These are phyloP conservation scores for Arge pagana DNA, from an alignment of 2,888 invertebrate genomes.

Conservation along the genomic window DNA sequence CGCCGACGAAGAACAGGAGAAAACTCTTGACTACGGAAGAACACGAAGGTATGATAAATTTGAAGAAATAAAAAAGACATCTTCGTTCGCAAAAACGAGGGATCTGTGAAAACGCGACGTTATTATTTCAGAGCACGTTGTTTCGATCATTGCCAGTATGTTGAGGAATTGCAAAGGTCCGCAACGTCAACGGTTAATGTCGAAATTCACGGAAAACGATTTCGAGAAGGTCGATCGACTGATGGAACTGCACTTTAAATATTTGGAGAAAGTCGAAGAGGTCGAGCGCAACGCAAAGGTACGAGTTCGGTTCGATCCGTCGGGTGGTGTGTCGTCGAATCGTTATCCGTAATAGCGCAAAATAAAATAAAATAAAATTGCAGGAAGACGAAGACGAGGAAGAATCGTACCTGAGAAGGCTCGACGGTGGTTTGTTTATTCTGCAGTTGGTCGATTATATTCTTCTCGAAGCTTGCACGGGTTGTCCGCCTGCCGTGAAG, in stretches of 20 bases:
- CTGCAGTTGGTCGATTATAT: conserved; percentile 93
- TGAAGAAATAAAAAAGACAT: too few relatives aligned
- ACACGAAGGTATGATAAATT: conserved; percentile 83
- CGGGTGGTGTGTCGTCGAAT: conserved; percentile 31
- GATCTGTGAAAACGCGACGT: too few relatives aligned
- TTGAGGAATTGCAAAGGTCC: conserved; percentile 89
- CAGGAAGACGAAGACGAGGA: conserved; percentile 80
- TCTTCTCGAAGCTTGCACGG: conserved; percentile 76
- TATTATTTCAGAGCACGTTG: conserved; percentile 76
- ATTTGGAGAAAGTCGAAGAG: conserved; percentile 88
- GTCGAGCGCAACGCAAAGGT: conserved; percentile 74
- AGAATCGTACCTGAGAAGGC: conserved; percentile 82
- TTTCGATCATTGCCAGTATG: conserved; percentile 92
- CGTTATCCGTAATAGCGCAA: neutral
- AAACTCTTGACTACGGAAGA: conserved; percentile 83
- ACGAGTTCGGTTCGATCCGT: too few relatives aligned
- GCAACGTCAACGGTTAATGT: conserved; percentile 86
- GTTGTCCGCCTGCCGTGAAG: conserved; percentile 76
- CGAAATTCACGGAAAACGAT: conserved; percentile 97
- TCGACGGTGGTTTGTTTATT: conserved; percentile 95
- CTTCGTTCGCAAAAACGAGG: too few relatives aligned
- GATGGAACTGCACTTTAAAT: conserved; percentile 95
- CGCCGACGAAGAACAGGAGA: conserved; percentile 83
- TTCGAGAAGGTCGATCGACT: conserved; percentile 97
- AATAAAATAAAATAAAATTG: conserved; percentile 1